Evolutionary conservation across 2,888 invertebrate species (phyloP).

Genomic region (Cyaniris semiargus): DNA sequence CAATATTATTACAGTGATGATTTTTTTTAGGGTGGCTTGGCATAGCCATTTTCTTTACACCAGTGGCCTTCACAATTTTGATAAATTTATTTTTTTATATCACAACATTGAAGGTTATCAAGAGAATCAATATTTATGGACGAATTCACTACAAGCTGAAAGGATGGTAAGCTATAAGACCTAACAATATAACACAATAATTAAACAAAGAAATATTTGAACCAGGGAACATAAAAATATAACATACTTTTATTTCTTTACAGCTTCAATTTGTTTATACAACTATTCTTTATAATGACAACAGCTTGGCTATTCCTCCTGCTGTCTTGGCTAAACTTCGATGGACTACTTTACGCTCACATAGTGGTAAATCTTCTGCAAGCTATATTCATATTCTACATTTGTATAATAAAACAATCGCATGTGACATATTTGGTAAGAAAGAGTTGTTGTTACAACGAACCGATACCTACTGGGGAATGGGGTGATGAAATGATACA

Average conservation of each 20-base stretch:
- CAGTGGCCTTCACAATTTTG: slow-evolving; percentile 88
- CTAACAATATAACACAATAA: background rate
- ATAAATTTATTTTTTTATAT: slow-evolving; percentile 90
- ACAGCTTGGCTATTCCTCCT: slow-evolving; percentile 88
- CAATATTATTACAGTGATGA: background rate
- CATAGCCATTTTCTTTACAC: slow-evolving; percentile 90
- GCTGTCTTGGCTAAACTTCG: slow-evolving; percentile 87
- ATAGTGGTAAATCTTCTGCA: slow-evolving; percentile 88
- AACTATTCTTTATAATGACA: slow-evolving; percentile 87
- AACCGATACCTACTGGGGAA: slow-evolving; percentile 86
- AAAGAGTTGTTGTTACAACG: slow-evolving; percentile 89
- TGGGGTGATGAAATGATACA: slow-evolving; percentile 95
- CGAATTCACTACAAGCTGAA: slow-evolving; percentile 92
- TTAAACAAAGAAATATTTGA: background rate
- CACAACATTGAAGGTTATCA: slow-evolving; percentile 89
- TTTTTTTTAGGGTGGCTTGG: slow-evolving; percentile 86
- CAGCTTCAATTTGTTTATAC: slow-evolving; percentile 90
- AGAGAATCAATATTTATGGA: slow-evolving; percentile 90
- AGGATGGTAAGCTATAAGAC: slow-evolving; percentile 82
- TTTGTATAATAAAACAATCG: slow-evolving; percentile 88
- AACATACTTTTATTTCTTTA: slow-evolving; percentile 41
- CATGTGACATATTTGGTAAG: slow-evolving; percentile 89
- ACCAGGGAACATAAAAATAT: background rate
- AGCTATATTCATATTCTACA: slow-evolving; percentile 87
- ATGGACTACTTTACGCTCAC: slow-evolving; percentile 86